Conservation (phyloP, 2,888 invertebrate genomes). For the Phragmatobia fuliginosa region DNA sequence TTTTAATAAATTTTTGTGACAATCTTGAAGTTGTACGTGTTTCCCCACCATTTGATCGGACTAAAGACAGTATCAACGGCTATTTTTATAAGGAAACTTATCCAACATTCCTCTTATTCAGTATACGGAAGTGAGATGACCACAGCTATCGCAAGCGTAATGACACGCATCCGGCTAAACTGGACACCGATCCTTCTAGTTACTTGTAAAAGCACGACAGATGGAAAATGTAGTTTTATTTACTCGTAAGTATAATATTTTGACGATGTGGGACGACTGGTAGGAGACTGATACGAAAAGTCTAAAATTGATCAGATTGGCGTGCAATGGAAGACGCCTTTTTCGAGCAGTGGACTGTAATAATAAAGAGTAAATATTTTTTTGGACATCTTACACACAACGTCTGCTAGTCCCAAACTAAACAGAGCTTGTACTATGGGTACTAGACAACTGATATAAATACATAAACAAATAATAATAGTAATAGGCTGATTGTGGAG, state of each 20-base stretch:
- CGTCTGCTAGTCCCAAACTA: too few relatives aligned
- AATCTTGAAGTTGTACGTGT: background rate
- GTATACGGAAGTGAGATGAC: conserved; percentile 23
- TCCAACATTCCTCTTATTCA: conserved; percentile 17
- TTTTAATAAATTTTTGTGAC: background rate
- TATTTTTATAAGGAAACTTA: conserved; percentile 6
- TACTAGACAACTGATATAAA: too few relatives aligned
- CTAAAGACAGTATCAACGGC: background rate
- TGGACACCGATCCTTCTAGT: conserved; percentile 14
- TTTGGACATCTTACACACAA: too few relatives aligned
- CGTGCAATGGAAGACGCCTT: too few relatives aligned
- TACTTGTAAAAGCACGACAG: background rate
- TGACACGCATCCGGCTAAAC: conserved; percentile 24
- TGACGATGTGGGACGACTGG: background rate
- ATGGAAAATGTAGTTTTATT: conserved; percentile 9
- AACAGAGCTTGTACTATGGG: too few relatives aligned
- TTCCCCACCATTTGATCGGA: background rate
- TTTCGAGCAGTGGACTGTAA: too few relatives aligned
- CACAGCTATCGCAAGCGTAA: conserved; percentile 22
- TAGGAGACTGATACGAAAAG: too few relatives aligned
- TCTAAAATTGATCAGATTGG: too few relatives aligned
- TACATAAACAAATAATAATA: too few relatives aligned
- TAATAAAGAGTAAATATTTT: too few relatives aligned
- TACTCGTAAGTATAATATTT: background rate
- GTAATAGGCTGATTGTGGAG: too few relatives aligned